Conservation (phyloP, 2,113 vertebrate genomes). For the Gasterosteus aculeatus region DNA sequence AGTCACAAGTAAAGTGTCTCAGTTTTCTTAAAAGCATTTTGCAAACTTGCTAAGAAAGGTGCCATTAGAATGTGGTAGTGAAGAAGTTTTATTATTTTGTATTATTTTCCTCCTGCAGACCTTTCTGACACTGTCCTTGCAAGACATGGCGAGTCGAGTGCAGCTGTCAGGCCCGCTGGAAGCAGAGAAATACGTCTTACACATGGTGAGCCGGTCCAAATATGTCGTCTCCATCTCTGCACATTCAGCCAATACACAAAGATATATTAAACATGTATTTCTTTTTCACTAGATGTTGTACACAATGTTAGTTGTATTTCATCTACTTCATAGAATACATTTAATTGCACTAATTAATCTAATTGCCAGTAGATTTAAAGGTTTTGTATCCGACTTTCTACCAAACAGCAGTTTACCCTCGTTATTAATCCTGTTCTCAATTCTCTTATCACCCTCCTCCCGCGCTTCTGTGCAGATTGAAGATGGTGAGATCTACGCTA, state of each 20-base stretch:
- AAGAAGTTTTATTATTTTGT: neutral
- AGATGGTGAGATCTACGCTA: constrained; percentile 99
- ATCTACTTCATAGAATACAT: neutral
- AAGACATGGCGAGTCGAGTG: constrained; percentile 99
- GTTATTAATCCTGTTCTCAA: neutral
- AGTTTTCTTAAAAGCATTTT: neutral
- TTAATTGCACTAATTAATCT: neutral
- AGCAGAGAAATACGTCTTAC: constrained; percentile 98
- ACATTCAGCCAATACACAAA: neutral
- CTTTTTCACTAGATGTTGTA: neutral
- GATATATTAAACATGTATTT: neutral
- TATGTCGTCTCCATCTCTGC: neutral
- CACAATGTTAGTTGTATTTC: neutral
- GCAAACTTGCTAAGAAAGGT: neutral
- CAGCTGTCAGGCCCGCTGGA: constrained; percentile 96
- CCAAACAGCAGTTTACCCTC: neutral
- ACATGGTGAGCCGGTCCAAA: constrained; percentile 88
- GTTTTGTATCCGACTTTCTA: neutral
- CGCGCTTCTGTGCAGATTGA: constrained; percentile 87
- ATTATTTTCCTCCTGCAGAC: constrained; percentile 83
- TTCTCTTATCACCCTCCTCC: neutral
- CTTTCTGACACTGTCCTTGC: constrained; percentile 96
- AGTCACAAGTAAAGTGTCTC: neutral
- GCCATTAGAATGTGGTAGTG: neutral
- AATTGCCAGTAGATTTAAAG: too few species aligned